Percentiles rank a stretch among this genome's conserved stretches.
Evolutionary conservation across 2,888 invertebrate genomes (phyloP).

Genomic region (Conops quadrifasciatus): DNA sequence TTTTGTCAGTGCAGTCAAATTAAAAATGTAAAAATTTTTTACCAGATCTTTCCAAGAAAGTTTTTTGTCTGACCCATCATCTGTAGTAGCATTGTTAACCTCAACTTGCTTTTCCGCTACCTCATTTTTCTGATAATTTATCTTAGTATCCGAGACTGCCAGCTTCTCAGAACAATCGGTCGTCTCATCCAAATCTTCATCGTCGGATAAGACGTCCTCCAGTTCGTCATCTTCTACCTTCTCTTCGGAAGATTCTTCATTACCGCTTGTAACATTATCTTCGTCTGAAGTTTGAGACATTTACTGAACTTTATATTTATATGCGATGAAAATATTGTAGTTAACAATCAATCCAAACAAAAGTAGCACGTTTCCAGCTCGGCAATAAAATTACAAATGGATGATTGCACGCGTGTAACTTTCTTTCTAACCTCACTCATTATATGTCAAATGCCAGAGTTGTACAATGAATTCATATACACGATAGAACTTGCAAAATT

Average conservation of each 20-base stretch:
- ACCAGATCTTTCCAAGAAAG: slow-evolving; percentile 71
- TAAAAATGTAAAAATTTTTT: slow-evolving; percentile 49
- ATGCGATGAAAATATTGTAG: no score
- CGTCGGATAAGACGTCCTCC: slow-evolving; percentile 1
- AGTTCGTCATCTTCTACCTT: slow-evolving; percentile 15
- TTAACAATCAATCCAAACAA: neutral
- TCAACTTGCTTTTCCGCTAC: neutral
- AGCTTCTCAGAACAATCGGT: slow-evolving; percentile 42
- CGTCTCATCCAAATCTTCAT: slow-evolving; percentile 24
- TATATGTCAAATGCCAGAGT: no score
- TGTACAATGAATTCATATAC: no score
- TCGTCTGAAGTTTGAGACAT: slow-evolving; percentile 62
- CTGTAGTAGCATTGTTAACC: neutral
- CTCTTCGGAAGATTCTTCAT: slow-evolving; percentile 44
- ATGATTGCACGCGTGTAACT: slow-evolving; percentile 17
- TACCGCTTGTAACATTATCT: slow-evolving; percentile 51
- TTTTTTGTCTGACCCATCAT: neutral
- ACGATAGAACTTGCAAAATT: no score
- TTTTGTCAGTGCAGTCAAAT: slow-evolving; percentile 11
- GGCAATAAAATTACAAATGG: slow-evolving; percentile 33
- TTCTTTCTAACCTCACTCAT: slow-evolving; percentile 33
- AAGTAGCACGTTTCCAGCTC: neutral
- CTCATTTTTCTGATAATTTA: slow-evolving; percentile 3
- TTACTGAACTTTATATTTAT: slow-evolving; percentile 32
- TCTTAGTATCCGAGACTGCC: slow-evolving; percentile 29